phyloP scores from a whole-genome alignment of 2,888 invertebrate species.

The Amblyjoppa proteus region DNA sequence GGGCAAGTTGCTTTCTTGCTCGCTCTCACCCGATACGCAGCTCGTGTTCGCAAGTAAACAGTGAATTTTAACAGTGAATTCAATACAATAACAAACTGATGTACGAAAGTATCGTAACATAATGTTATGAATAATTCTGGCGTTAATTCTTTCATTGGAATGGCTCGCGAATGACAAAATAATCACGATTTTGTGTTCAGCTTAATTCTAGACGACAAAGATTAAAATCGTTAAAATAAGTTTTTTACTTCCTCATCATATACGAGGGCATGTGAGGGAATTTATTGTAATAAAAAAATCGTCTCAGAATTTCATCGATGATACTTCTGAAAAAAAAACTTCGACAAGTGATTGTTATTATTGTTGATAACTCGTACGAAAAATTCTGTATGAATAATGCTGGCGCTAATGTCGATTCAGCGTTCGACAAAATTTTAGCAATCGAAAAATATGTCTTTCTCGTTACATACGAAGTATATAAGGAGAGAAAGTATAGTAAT shows the following conservation, averaged over 20 bases:
- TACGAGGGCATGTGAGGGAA: too few relatives aligned
- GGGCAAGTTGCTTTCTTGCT: conserved; percentile 32
- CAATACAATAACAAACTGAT: neutral
- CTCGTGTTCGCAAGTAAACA: neutral
- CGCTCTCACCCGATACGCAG: conserved; percentile 8
- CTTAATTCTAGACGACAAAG: neutral
- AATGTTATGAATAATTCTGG: neutral
- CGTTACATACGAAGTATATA: too few relatives aligned
- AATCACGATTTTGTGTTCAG: neutral
- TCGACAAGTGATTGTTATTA: neutral
- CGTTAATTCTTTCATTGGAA: neutral
- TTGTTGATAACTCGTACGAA: too few relatives aligned
- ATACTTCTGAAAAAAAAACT: neutral
- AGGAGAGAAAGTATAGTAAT: too few relatives aligned
- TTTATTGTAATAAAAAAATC: too few relatives aligned
- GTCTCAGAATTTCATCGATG: neutral
- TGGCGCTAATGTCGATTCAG: too few relatives aligned
- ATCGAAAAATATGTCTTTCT: too few relatives aligned
- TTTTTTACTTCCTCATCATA: too few relatives aligned
- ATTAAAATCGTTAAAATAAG: neutral
- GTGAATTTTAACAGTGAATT: neutral
- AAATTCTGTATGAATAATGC: too few relatives aligned
- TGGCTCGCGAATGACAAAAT: neutral
- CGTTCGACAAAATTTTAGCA: too few relatives aligned
- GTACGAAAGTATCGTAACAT: neutral